Evolutionary conservation across 2,888 invertebrate genomes (phyloP), one percentile per base, ranked within the genome.

Genomic region (Cephus runcator): DNA sequence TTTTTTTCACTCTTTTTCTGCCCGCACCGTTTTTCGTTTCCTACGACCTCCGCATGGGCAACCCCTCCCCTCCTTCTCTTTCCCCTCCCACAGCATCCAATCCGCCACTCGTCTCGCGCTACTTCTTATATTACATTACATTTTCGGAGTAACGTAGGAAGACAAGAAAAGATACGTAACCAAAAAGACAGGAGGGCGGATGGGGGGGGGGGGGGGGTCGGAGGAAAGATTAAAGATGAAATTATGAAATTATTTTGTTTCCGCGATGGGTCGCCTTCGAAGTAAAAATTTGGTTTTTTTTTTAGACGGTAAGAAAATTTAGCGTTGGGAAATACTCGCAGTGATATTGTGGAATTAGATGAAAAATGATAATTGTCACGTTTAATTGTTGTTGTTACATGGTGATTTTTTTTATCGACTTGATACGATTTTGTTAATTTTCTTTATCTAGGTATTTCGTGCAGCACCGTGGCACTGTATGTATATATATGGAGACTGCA

Each of bases 111-210:
- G 75, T 40, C 33, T 36, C 71, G 69, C 71, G 75, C 69, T 71
- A 69, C 69, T 77, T 69, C 69, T 34, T 77, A 75, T 9, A 77
- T 75, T 77, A 75, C 75, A 75, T 75, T 71, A 77, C 77, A 74
- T 40, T 75, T 56, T 30, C 36, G 34, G 75, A 75, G 74, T 76
- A 35, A 69, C 71, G 34, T 36, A 76, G 69, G 23, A 35, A 3
- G 23, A 71, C 31, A 15, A 71, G 36, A 15, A 15, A 69, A 35
- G 12, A 69, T 30, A 34, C 36, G 76, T 34, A 33, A 6, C 30
- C 56, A 56, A 23, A 23, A 23, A 23, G 56, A 23, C 23, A 56
- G 56, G 9, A 23, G 56, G 56, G 40, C 4, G 36, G 12, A 4
- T 12, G 36, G 12, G 36, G 36, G 12, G 3, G 40, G 40, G 36